These are phyloP conservation scores for Grantiella picta DNA, from an alignment of 2,113 vertebrate genomes.

Conservation along the genomic window DNA sequence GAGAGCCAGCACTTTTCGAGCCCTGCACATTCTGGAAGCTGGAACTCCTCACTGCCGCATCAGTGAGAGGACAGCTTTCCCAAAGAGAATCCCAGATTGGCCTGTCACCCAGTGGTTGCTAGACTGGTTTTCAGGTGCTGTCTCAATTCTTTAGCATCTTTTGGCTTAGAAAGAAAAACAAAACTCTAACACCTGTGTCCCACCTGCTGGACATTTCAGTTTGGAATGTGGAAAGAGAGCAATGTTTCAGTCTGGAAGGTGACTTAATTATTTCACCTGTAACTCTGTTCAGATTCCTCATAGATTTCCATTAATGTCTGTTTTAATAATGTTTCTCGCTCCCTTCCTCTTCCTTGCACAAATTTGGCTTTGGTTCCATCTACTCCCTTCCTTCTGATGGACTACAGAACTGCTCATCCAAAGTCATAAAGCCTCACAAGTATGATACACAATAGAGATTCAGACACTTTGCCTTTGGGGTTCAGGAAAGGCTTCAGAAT, in stretches of 20 bases:
- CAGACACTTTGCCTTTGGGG: background rate
- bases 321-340: background rate
- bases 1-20: background rate
- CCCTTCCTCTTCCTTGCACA: background rate
- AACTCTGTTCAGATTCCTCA: background rate
- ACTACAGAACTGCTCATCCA: background rate
- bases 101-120: background rate
- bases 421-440: slow-evolving; percentile 38
- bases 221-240: background rate
- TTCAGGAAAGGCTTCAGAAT: background rate
- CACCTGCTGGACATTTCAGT: background rate
- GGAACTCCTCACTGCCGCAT: background rate
- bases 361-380: background rate
- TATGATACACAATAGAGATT: slow-evolving; percentile 2
- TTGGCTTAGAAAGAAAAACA: background rate
- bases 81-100: background rate
- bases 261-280: slow-evolving; percentile 16
- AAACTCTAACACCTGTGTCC: background rate
- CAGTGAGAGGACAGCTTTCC: background rate
- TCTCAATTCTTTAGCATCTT: background rate
- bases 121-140: background rate
- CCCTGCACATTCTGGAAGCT: background rate
- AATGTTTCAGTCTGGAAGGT: background rate
- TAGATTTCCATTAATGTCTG: slow-evolving; percentile 1
- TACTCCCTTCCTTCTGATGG: slow-evolving; percentile 2